Conservation (phyloP, 2,113 vertebrate genomes). For the Tringa solitaria region DNA sequence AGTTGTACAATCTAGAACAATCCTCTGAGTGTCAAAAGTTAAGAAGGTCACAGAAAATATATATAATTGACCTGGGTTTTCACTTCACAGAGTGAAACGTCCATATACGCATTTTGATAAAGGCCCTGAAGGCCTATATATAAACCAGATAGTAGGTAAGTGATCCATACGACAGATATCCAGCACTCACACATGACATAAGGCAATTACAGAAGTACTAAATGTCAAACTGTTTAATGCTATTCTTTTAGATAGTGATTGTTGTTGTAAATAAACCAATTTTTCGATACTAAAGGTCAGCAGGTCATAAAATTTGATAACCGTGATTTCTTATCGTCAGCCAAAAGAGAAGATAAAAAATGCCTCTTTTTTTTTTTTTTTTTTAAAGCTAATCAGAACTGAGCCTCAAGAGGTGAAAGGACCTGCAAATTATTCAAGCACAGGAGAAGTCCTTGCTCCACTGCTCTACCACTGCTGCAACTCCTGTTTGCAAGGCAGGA, state of each 20-base stretch:
- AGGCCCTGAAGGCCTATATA: constrained; percentile 8
- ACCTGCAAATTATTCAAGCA: background rate
- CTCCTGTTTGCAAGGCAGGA: background rate
- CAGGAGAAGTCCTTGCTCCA: background rate
- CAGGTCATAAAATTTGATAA: constrained; percentile 4
- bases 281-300: constrained; percentile 17
- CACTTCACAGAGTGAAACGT: constrained; percentile 74
- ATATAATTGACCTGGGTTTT: constrained; percentile 51
- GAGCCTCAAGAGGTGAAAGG: background rate
- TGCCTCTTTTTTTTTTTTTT: background rate
- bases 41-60: constrained; percentile 66
- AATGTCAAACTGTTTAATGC: constrained; percentile 13
- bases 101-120: constrained; percentile 61
- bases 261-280: constrained; percentile 34
- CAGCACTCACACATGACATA: constrained; percentile 20
- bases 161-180: constrained; percentile 45
- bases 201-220: constrained; percentile 49
- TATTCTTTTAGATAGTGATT: constrained; percentile 24
- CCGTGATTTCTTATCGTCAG: background rate
- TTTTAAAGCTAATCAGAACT: background rate
- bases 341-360: background rate
- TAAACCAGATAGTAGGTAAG: constrained; percentile 53
- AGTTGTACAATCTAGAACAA: constrained; percentile 39
- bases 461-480: background rate
- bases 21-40: constrained; percentile 53